phyloP scores from a whole-genome alignment of 2,113 vertebrate species.

The Nyctereutes procyonoides region DNA sequence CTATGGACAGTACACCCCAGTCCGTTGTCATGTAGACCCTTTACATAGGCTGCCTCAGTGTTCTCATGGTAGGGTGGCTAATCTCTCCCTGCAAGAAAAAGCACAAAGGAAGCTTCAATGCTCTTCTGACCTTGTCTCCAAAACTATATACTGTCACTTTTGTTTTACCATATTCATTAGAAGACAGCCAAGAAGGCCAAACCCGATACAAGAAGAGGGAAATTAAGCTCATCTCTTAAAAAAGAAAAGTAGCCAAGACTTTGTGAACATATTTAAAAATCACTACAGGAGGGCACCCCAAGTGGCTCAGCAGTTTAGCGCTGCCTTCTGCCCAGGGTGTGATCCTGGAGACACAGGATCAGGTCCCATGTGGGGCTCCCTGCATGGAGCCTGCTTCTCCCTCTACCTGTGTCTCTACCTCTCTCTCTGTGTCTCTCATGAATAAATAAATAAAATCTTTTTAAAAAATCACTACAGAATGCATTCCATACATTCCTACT shows the following conservation, averaged over 20 bases:
- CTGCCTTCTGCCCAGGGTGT: too few species aligned
- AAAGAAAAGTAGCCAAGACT: neutral
- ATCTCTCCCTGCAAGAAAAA: neutral
- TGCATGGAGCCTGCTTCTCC: too few species aligned
- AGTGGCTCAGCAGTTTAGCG: too few species aligned
- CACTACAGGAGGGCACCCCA: neutral
- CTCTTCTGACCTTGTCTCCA: neutral
- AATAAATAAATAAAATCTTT: too few species aligned
- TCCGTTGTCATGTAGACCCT: neutral
- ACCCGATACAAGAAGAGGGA: neutral
- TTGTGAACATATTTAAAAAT: neutral
- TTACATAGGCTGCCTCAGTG: neutral
- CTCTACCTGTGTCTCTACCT: too few species aligned
- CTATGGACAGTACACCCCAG: neutral
- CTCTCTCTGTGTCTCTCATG: too few species aligned
- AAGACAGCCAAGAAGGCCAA: neutral
- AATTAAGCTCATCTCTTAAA: neutral
- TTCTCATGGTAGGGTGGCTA: neutral
- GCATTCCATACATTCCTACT: neutral
- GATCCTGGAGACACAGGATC: too few species aligned
- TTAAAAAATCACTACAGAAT: neutral
- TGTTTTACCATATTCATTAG: neutral
- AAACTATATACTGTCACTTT: neutral
- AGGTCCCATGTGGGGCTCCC: too few species aligned
- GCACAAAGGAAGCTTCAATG: neutral